phyloP scores from a whole-genome alignment of 2,888 invertebrate genomes.

The Xylophagus ater region DNA sequence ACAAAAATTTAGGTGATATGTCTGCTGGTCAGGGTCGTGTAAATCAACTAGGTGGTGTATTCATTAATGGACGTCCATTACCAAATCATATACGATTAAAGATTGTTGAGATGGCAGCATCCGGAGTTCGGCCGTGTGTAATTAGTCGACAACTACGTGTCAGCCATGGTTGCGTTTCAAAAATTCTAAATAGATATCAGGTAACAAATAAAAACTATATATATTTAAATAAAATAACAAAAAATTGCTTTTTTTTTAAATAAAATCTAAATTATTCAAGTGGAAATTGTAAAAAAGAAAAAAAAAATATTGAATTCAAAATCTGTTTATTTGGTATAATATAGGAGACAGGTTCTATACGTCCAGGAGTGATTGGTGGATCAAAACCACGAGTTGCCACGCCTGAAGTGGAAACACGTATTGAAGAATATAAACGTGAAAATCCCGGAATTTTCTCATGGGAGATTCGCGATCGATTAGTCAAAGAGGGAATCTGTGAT shows the following conservation, averaged over 20 bases:
- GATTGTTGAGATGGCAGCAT: slow-evolving; percentile 93
- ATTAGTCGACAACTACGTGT: slow-evolving; percentile 89
- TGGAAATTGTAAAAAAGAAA: slow-evolving; percentile 1
- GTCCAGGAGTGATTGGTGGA: slow-evolving; percentile 90
- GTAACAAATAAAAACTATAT: slow-evolving; percentile 26
- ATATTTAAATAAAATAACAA: neutral
- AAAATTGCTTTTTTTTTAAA: neutral
- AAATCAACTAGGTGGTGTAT: slow-evolving; percentile 92
- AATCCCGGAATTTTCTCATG: slow-evolving; percentile 92
- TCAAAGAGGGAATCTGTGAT: slow-evolving; percentile 57
- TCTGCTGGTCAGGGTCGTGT: slow-evolving; percentile 81
- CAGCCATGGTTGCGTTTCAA: slow-evolving; percentile 94
- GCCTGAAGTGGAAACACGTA: slow-evolving; percentile 81
- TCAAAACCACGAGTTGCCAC: slow-evolving; percentile 90
- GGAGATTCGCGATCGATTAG: slow-evolving; percentile 86
- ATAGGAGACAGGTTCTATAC: slow-evolving; percentile 88
- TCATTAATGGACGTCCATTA: slow-evolving; percentile 93
- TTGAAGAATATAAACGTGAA: slow-evolving; percentile 80
- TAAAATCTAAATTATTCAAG: neutral
- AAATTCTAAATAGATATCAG: slow-evolving; percentile 88
- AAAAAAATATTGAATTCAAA: neutral
- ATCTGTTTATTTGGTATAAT: slow-evolving; percentile 25
- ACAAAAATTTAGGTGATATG: slow-evolving; percentile 33
- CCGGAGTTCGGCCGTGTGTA: slow-evolving; percentile 89
- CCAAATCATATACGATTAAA: slow-evolving; percentile 89